Evolutionary conservation across 2,888 invertebrate species (phyloP).

Genomic region (Resseliella maxima): DNA sequence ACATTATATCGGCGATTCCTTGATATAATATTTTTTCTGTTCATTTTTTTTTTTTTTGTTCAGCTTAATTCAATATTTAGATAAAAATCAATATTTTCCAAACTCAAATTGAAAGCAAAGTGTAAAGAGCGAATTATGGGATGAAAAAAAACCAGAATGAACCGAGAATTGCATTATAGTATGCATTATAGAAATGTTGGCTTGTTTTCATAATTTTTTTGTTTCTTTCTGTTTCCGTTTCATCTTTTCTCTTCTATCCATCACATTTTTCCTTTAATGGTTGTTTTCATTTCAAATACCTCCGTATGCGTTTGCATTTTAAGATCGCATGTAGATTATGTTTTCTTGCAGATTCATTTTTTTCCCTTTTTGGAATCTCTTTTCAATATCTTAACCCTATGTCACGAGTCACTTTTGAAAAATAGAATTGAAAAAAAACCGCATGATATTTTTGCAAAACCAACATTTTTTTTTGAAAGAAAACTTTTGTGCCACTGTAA

Average conservation of each 20-base stretch:
- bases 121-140: not conserved
- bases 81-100: slow-evolving; percentile 8
- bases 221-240: slow-evolving; percentile 29
- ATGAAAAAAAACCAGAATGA: not conserved
- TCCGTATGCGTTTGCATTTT: no score
- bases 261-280: not conserved
- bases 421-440: no score
- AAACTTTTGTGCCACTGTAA: no score
- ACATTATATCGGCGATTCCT: no score
- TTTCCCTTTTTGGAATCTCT: no score
- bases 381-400: no score
- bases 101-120: not conserved
- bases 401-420: no score
- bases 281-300: not conserved
- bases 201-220: slow-evolving; percentile 9
- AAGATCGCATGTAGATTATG: no score
- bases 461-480: no score
- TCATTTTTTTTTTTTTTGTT: not conserved
- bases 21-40: not conserved
- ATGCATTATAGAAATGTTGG: not conserved
- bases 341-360: no score
- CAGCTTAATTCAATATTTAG: not conserved
- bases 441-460: no score
- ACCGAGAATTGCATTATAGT: not conserved
- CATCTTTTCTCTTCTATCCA: not conserved